Evolutionary conservation across 2,888 invertebrate genomes (phyloP).

Genomic region (Lydus trimaculatus): DNA sequence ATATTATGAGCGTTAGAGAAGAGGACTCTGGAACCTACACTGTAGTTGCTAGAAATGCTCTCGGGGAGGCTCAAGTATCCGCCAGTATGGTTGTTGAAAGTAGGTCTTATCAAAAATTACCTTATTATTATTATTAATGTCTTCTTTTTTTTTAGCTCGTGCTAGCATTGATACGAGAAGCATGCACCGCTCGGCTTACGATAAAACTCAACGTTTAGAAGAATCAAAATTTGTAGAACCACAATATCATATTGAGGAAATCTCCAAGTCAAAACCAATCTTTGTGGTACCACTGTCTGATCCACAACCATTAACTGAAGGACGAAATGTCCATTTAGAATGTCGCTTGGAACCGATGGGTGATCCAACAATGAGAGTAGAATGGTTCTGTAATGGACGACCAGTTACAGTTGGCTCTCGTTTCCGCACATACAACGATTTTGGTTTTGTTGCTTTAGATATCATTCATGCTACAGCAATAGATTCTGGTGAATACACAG

Average conservation of each 20-base stretch:
- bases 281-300: conserved; percentile 90
- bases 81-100: conserved; percentile 89
- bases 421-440: conserved; percentile 95
- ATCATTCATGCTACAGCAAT: conserved; percentile 92
- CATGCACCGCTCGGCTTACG: conserved; percentile 85
- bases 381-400: conserved; percentile 95
- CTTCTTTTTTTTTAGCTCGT: conserved; percentile 70
- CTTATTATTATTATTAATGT: conserved; percentile 20
- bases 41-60: conserved; percentile 88
- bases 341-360: conserved; percentile 94
- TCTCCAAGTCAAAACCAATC: conserved; percentile 93
- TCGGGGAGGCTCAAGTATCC: conserved; percentile 87
- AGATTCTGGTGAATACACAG: conserved; percentile 96
- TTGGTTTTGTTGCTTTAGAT: conserved; percentile 96
- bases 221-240: conserved; percentile 86
- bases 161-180: conserved; percentile 89
- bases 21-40: conserved; percentile 95
- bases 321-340: conserved; percentile 90
- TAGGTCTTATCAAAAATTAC: conserved; percentile 63
- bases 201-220: conserved; percentile 88
- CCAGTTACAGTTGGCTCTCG: conserved; percentile 89
- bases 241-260: conserved; percentile 89
- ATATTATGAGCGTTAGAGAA: conserved; percentile 89
- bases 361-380: conserved; percentile 93
- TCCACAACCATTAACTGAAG: conserved; percentile 84